Percentiles rank a stretch among this genome's conserved stretches.
These are phyloP conservation scores for Melieria omissa DNA, from an alignment of 2,888 invertebrate species.

Conservation along the genomic window DNA sequence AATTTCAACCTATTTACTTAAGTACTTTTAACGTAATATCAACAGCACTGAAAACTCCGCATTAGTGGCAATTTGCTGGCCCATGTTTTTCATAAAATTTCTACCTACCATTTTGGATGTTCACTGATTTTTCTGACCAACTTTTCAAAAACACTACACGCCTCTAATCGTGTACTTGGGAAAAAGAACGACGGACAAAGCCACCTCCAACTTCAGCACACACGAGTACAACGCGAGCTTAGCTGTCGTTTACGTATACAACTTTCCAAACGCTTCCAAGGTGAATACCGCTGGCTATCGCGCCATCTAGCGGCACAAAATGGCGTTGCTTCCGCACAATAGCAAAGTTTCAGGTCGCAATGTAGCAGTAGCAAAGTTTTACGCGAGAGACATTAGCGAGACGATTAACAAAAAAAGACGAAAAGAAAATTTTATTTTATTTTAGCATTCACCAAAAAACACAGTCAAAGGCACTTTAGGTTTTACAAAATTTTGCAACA, in stretches of 20 bases:
- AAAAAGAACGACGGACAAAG: constrained; percentile 71
- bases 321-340: too few species aligned
- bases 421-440: too few species aligned
- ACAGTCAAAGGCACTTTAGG: too few species aligned
- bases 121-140: constrained; percentile 78
- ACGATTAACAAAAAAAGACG: too few species aligned
- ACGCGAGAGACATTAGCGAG: too few species aligned
- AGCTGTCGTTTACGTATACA: too few species aligned
- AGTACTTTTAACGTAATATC: constrained; percentile 37
- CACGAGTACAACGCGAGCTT: neutral
- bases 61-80: constrained; percentile 15
- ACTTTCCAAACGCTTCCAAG: too few species aligned
- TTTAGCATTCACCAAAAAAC: too few species aligned
- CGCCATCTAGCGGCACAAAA: too few species aligned
- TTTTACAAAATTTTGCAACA: neutral
- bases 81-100: constrained; percentile 42
- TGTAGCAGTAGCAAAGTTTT: too few species aligned
- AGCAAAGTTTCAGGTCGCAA: too few species aligned
- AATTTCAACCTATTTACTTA: constrained; percentile 2
- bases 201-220: constrained; percentile 34
- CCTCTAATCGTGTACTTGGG: constrained; percentile 88
- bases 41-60: constrained; percentile 28
- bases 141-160: constrained; percentile 81
- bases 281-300: too few species aligned
- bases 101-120: constrained; percentile 70